phyloP scores from a whole-genome alignment of 2,113 vertebrate species.

The Apeltes quadracus region DNA sequence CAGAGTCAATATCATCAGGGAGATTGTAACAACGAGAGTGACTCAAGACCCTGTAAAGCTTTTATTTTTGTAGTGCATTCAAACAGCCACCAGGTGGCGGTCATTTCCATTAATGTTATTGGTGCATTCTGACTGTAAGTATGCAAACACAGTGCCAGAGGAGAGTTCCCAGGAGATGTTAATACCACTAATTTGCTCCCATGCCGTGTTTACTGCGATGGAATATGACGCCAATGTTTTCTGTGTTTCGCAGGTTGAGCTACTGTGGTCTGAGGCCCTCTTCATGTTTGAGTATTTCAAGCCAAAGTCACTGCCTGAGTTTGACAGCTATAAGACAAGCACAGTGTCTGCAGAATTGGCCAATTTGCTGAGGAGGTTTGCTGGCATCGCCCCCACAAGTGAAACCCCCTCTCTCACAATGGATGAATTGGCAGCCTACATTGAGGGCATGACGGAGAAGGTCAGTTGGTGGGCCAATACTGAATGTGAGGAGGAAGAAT shows the following conservation, averaged over 20 bases:
- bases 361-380: conserved; percentile 92
- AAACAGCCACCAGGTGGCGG: conserved; percentile 53
- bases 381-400: conserved; percentile 86
- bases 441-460: conserved; percentile 89
- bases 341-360: conserved; percentile 96
- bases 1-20: neutral
- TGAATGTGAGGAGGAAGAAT: conserved; percentile 1
- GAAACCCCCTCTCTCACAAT: conserved; percentile 87
- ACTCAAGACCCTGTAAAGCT: neutral
- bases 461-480: conserved; percentile 67
- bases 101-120: conserved; percentile 14
- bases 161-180: neutral
- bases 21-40: neutral
- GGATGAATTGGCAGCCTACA: conserved; percentile 91
- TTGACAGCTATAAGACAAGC: conserved; percentile 99
- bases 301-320: conserved; percentile 95
- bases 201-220: neutral
- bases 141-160: conserved; percentile 8
- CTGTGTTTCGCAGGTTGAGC: conserved; percentile 85
- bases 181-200: conserved; percentile 9
- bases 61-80: conserved; percentile 47
- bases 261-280: conserved; percentile 90
- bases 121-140: conserved; percentile 9
- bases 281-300: conserved; percentile 99
- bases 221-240: neutral